Conservation (phyloP, 2,113 vertebrate genomes). For the Catharus minimus region DNA sequence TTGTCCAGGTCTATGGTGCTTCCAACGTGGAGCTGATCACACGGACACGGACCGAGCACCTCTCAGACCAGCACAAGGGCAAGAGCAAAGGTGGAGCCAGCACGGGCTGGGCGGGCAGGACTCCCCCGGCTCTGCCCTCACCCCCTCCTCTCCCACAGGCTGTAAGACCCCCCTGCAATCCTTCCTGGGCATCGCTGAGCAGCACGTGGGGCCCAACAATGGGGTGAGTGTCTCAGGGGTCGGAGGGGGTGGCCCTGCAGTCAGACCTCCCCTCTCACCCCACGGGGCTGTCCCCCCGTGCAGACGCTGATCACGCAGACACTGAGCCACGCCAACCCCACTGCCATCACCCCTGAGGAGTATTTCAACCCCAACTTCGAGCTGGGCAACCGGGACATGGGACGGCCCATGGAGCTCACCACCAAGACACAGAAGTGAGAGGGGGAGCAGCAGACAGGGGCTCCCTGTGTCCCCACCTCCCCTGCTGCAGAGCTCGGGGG, state of each 20-base stretch:
- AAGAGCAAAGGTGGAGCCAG: slow-evolving; percentile 87
- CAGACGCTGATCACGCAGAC: slow-evolving; percentile 94
- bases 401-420: slow-evolving; percentile 93
- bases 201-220: slow-evolving; percentile 93
- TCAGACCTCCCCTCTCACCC: neutral
- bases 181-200: slow-evolving; percentile 96
- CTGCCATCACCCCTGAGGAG: slow-evolving; percentile 92
- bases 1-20: slow-evolving; percentile 88
- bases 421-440: slow-evolving; percentile 98
- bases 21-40: slow-evolving; percentile 98
- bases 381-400: slow-evolving; percentile 88
- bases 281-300: accelerated
- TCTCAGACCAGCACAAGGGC: slow-evolving; percentile 94
- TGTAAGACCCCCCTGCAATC: slow-evolving; percentile 95
- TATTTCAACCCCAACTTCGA: slow-evolving; percentile 92
- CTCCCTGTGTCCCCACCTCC: accelerated
- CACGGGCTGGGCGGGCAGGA: neutral
- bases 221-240: slow-evolving; percentile 78
- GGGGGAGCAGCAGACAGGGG: neutral
- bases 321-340: slow-evolving; percentile 88
- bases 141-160: slow-evolving; percentile 72
- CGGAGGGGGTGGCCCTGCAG: neutral
- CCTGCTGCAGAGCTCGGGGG: accelerated
- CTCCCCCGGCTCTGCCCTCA: neutral
- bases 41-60: slow-evolving; percentile 93